A percentile compares a stretch with the other conserved stretches of the same genome.
These are phyloP conservation scores for Pseudomyrmex cubaensis DNA, from an alignment of 1,140 invertebrate genomes.

Conservation along the genomic window DNA sequence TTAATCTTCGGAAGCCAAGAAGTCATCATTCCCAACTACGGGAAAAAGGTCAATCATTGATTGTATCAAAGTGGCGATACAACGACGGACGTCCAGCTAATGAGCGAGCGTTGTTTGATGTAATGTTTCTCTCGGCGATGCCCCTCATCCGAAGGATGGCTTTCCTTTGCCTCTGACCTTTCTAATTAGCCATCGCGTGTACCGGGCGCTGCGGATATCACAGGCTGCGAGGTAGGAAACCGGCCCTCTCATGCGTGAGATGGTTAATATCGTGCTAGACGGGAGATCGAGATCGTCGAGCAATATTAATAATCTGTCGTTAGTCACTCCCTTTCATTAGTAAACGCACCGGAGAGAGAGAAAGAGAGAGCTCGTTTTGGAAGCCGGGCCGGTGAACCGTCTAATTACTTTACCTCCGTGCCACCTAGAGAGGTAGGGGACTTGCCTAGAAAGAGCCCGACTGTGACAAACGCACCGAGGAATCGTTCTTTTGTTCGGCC, in stretches of 20 bases:
- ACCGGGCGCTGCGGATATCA: constrained; percentile 63
- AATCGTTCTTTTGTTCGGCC: constrained; percentile 57
- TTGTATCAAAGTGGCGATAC: constrained; percentile 17
- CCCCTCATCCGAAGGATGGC: constrained; percentile 16
- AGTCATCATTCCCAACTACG: background rate
- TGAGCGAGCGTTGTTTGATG: constrained; percentile 45
- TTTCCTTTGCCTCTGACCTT: constrained; percentile 62
- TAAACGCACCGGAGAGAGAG: constrained; percentile 53
- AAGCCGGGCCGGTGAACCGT: constrained; percentile 60
- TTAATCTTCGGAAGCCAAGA: background rate
- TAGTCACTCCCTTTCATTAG: constrained; percentile 73
- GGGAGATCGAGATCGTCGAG: constrained; percentile 68
- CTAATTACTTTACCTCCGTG: constrained; percentile 64
- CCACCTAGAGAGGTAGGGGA: constrained; percentile 10
- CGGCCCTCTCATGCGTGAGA: constrained; percentile 39
- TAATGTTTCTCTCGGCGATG: constrained; percentile 32
- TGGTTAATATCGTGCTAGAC: constrained; percentile 64
- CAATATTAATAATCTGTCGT: constrained; percentile 74
- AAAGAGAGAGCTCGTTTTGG: constrained; percentile 66
- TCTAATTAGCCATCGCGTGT: constrained; percentile 68
- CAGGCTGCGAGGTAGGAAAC: constrained; percentile 42
- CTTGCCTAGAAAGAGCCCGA: constrained; percentile 43
- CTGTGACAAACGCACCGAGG: constrained; percentile 66
- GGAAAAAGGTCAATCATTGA: constrained; percentile 12
- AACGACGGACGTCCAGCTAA: constrained; percentile 39